Base-by-base conservation (phyloP, 2,888 invertebrate species). In the Tachina fera region DNA sequence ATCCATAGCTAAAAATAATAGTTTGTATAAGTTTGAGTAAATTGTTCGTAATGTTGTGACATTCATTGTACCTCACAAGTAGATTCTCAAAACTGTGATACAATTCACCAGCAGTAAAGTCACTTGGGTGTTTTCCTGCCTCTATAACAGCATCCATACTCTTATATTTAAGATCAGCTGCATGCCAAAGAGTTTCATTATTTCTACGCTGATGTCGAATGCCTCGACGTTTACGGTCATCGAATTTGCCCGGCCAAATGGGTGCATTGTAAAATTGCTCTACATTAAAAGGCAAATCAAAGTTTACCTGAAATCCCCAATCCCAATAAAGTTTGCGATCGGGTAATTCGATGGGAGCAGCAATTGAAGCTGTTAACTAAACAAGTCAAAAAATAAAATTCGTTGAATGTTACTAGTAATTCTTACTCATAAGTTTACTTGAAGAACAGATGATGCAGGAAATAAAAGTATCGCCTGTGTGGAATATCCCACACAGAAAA, bases 1-100 rank as follows among this genome's bases (percentile, higher is more conserved):
- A 93, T 3, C 96, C 96, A 81, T 94, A 94, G 22, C 96, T 96
- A 63, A 74, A 47, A n/a, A 56, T 22, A 13, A 19, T 6, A 1
- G 2, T 22, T 56, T 10, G 9, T 11, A 16, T 14, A 5, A 14
- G 16, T 61, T 31, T 41, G 22, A 63, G 65, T 47, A 41, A 16
- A 67, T 67, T 1, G 8, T 31, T 49, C 2, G 0, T 65, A 14
- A 13, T 22, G 13, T 49, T 8, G 31, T 31, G 31, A 6, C 6
- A 31, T 31, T 31, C 1, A 47, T 16, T 13, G 14, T 78, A 88
- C 88, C 88, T 87, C 3, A 79, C 77, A 8, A 92, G 63, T 2
- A 89, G 74, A 75, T 92, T 91, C 83, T 92, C 92, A 9, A 92
- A 87, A 10, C 89, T 88, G 1, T 87, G 89, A 77, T 93, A 93